These are phyloP conservation scores for Lithobius niger DNA, from an alignment of 1,140 invertebrate genomes.

Conservation along the genomic window DNA sequence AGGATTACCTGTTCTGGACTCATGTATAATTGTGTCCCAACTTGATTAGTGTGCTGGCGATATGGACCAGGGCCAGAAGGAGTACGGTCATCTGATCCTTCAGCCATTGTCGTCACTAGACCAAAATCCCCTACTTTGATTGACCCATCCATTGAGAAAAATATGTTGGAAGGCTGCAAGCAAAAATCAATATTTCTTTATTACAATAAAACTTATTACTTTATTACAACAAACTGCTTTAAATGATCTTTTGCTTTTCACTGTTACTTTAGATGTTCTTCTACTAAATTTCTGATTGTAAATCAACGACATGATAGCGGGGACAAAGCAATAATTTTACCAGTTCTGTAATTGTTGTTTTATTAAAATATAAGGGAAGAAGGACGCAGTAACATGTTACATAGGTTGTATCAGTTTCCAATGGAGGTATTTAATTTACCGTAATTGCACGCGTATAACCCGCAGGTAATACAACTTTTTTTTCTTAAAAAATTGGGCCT, in stretches of 20 bases:
- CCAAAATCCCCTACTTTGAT: conserved; percentile 97
- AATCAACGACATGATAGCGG: no score
- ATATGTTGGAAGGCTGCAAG: conserved; percentile 82
- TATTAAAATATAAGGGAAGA: no score
- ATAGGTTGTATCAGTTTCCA: no score
- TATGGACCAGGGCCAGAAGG: conserved; percentile 2
- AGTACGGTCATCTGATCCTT: conserved; percentile 39
- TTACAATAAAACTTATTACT: conserved; percentile 5
- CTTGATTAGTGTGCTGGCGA: conserved; percentile 46
- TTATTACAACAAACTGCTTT: background rate
- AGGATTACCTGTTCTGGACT: conserved; percentile 73
- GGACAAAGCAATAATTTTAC: no score
- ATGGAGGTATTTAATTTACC: no score
- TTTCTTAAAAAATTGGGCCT: no score
- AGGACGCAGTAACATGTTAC: no score
- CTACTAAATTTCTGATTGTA: no score
- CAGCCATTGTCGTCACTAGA: conserved; percentile 69
- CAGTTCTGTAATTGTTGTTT: no score
- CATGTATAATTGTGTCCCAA: conserved; percentile 92
- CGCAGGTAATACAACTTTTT: no score
- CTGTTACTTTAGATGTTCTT: conserved; percentile 6
- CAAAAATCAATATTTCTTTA: conserved; percentile 11
- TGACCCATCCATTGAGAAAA: conserved; percentile 75
- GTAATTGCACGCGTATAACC: no score
- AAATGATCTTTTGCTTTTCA: conserved; percentile 3